Evolutionary conservation across 2,888 invertebrate genomes (phyloP), one percentile per base, ranked within the genome.

Genomic region (Pterostichus niger): DNA sequence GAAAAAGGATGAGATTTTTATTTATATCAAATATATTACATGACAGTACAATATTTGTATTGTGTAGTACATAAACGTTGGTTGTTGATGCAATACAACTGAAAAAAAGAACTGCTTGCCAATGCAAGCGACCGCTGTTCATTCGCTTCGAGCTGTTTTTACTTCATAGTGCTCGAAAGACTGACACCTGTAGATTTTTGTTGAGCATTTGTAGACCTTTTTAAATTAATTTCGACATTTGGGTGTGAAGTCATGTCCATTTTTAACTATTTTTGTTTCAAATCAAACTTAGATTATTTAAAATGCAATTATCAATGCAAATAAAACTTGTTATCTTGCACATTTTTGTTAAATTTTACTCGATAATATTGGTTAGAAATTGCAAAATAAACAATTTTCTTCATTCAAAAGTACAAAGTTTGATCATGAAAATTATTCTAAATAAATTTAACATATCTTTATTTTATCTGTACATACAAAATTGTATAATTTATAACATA

Each of bases 291-390:
- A 56, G 54, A 13, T 77, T 77, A 77, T 56, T 56, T 83, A 86
- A 86, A 44, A 84, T 85, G 76, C 87, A 87, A 86, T 84, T 87
- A 31, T 87, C 87, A 84, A 84, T 84, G 83, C 83, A 84, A 84
- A 76, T 83, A 52, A 83, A 64, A 80, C 73, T 71, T 83, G 40
- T 71, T 71, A 79, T 78, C 83, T 84, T 84, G 80, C 75, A 80
- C 83, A 83, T 73, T 73, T 54, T 81, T 76, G 44, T 71, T 71
- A 15, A 71, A 44, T 10, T 71, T 71, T 44, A 75, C 13, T 52
- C n/a, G 64, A 64, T 33, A 73, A 15, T 13, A n/a, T 52, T 52
- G 24, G 75, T 73, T n/a, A 75, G 11, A 49, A 75, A 52, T 52
- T 75, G 75, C 33, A 75, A 75, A 75, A 31, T 52, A n/a, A 75